Evolutionary conservation across 2,113 vertebrate genomes (phyloP).

Genomic region (Corapipo altera): DNA sequence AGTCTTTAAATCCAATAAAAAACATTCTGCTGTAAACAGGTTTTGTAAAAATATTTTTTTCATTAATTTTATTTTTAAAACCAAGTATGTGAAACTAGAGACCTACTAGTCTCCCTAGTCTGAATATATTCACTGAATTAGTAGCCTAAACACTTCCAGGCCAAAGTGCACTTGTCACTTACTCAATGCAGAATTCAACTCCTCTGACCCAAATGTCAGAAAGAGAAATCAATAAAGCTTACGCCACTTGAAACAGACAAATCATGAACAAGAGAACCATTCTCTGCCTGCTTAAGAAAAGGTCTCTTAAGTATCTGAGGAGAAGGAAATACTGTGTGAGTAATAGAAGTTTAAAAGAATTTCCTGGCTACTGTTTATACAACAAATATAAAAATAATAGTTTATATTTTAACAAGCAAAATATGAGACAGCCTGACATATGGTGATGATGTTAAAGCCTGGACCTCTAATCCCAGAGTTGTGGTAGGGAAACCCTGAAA

Average conservation of each 20-base stretch:
- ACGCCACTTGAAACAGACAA: not conserved
- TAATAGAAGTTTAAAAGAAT: slow-evolving; percentile 53
- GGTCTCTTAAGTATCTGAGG: slow-evolving; percentile 19
- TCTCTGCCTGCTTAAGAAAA: slow-evolving; percentile 10
- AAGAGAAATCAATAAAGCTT: slow-evolving; percentile 7
- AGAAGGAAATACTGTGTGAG: slow-evolving; percentile 43
- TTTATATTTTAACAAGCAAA: slow-evolving; percentile 27
- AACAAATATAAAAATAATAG: slow-evolving; percentile 56
- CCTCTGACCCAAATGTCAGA: not conserved
- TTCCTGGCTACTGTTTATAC: slow-evolving; percentile 65
- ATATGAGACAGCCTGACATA: slow-evolving; percentile 34
- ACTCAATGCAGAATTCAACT: not conserved
- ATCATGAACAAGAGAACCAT: slow-evolving; percentile 42
- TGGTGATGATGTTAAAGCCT: slow-evolving; percentile 55
- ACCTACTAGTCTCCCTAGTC: not conserved
- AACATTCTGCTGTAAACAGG: not conserved
- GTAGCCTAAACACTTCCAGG: not conserved
- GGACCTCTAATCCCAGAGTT: slow-evolving; percentile 16
- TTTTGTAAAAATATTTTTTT: not conserved
- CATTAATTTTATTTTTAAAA: not conserved
- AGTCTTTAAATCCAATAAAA: not conserved
- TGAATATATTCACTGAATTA: not conserved
- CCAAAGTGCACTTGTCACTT: not conserved
- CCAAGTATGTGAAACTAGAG: not conserved
- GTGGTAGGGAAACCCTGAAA: slow-evolving; percentile 46